Percentiles rank a stretch among this genome's conserved stretches.
Evolutionary conservation across 2,888 invertebrate genomes (phyloP).

Genomic region (Drosophila prolongata): DNA sequence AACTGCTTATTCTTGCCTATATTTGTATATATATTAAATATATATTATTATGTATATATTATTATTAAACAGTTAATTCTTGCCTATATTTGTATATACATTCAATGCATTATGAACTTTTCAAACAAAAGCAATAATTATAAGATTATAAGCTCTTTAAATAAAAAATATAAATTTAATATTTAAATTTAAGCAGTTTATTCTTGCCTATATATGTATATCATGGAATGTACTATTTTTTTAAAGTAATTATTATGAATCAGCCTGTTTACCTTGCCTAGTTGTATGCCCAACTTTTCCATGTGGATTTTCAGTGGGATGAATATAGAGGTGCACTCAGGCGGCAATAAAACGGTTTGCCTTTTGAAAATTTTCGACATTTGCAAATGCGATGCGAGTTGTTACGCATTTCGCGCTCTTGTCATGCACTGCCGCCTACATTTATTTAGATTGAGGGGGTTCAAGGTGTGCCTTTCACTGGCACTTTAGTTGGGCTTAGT

Average conservation of each 20-base stretch:
- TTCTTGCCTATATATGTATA: too few species aligned
- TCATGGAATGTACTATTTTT: background rate
- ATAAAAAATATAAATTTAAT: too few species aligned
- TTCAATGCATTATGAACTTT: too few species aligned
- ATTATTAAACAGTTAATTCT: too few species aligned
- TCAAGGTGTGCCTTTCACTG: background rate
- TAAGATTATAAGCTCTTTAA: too few species aligned
- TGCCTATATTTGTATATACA: too few species aligned
- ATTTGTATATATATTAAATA: too few species aligned
- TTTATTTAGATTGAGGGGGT: background rate
- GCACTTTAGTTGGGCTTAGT: conserved; percentile 36
- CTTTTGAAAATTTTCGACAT: conserved; percentile 41
- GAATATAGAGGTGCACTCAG: conserved; percentile 21
- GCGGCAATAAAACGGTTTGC: conserved; percentile 48
- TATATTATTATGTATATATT: too few species aligned
- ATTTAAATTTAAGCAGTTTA: too few species aligned
- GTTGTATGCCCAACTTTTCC: background rate
- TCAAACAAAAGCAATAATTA: too few species aligned
- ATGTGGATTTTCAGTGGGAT: conserved; percentile 12
- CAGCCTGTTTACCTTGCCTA: background rate
- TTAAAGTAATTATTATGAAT: background rate
- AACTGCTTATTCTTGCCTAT: too few species aligned
- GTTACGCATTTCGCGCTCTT: conserved; percentile 49
- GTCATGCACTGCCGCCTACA: conserved; percentile 49
- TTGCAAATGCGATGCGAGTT: conserved; percentile 41